These are phyloP conservation scores for Cetonia aurata DNA, from an alignment of 2,888 invertebrate genomes.

Conservation along the genomic window DNA sequence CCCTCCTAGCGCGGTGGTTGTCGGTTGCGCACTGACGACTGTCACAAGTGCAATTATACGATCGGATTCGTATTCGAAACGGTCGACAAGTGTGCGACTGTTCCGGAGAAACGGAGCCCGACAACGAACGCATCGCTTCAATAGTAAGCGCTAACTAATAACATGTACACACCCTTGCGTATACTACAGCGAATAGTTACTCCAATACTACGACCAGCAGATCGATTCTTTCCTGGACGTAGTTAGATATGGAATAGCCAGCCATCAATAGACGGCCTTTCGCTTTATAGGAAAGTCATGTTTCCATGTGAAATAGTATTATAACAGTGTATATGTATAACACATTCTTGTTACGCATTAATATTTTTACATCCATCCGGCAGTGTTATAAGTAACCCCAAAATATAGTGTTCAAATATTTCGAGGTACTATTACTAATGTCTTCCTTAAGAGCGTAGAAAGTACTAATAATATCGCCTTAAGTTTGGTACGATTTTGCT, in stretches of 20 bases:
- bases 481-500: too few relatives aligned
- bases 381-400: too few relatives aligned
- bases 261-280: slow-evolving; percentile 11
- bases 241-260: slow-evolving; percentile 29
- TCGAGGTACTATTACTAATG: too few relatives aligned
- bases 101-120: slow-evolving; percentile 12
- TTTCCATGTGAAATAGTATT: background rate
- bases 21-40: slow-evolving; percentile 36
- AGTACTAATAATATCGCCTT: too few relatives aligned
- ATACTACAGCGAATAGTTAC: slow-evolving; percentile 29
- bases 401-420: too few relatives aligned
- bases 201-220: slow-evolving; percentile 18
- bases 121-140: slow-evolving; percentile 14
- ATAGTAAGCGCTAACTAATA: slow-evolving; percentile 25
- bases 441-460: too few relatives aligned
- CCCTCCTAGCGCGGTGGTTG: slow-evolving; percentile 37
- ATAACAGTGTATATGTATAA: background rate
- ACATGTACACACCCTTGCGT: slow-evolving; percentile 36
- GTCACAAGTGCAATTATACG: slow-evolving; percentile 37
- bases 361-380: too few relatives aligned
- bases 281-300: background rate
- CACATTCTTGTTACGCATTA: background rate
- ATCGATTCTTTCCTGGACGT: slow-evolving; percentile 30
- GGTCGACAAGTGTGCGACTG: slow-evolving; percentile 29
- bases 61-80: slow-evolving; percentile 20